These are phyloP conservation scores for Cremastobaeus sp. DNA, from an alignment of 2,888 invertebrate species.

Conservation along the genomic window DNA sequence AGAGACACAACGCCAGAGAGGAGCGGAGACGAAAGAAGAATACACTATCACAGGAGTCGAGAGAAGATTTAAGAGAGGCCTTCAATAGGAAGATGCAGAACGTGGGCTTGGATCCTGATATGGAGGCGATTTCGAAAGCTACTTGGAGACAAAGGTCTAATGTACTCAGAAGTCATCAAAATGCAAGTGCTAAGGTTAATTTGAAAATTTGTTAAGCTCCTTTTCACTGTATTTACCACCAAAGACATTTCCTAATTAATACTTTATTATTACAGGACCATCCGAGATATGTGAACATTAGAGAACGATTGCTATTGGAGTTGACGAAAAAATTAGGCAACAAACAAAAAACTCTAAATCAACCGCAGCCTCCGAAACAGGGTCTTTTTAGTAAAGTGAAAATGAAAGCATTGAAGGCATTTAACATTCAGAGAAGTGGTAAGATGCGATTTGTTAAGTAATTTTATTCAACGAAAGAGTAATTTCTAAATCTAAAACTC, in stretches of 20 bases:
- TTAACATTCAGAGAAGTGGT: constrained; percentile 74
- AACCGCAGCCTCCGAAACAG: constrained; percentile 71
- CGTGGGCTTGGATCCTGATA: constrained; percentile 83
- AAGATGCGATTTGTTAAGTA: background rate
- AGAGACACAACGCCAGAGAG: background rate
- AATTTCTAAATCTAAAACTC: background rate
- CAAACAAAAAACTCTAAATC: constrained; percentile 67
- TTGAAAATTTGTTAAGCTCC: background rate
- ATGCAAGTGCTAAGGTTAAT: constrained; percentile 81
- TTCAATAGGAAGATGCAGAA: constrained; percentile 81
- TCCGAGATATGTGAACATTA: constrained; percentile 79
- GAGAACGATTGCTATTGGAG: constrained; percentile 79
- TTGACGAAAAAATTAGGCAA: constrained; percentile 77
- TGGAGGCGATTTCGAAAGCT: constrained; percentile 80
- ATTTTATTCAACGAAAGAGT: background rate
- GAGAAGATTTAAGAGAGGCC: constrained; percentile 69
- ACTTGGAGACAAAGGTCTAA: constrained; percentile 81
- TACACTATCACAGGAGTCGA: constrained; percentile 59
- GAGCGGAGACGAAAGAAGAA: constrained; percentile 27
- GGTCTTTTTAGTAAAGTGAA: constrained; percentile 80
- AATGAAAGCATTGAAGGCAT: constrained; percentile 80
- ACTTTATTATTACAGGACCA: constrained; percentile 78
- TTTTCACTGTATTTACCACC: too few species aligned
- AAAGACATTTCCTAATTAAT: background rate
- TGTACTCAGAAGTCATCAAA: constrained; percentile 81